These are phyloP conservation scores for Axis porcinus DNA, from an alignment of 2,113 vertebrate genomes.

Conservation along the genomic window DNA sequence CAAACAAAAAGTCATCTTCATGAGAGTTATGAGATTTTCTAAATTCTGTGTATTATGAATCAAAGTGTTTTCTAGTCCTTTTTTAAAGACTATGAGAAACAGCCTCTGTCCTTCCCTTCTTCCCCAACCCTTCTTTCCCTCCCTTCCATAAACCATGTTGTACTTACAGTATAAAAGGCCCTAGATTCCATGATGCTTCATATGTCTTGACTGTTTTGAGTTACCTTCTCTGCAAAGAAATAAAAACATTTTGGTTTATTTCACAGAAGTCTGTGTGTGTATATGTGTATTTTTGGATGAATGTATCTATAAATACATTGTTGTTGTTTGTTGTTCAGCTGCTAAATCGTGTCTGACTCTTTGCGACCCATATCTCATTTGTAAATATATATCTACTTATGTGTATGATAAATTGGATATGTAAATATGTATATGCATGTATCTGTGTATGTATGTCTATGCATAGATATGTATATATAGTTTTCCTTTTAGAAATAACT, in stretches of 20 bases:
- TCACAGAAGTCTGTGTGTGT: neutral
- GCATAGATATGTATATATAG: neutral
- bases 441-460: neutral
- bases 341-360: neutral
- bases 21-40: neutral
- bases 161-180: neutral
- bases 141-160: neutral
- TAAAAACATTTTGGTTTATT: neutral
- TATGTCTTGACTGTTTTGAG: neutral
- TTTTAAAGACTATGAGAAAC: neutral
- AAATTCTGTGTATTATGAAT: neutral
- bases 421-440: neutral
- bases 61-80: neutral
- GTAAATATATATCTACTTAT: neutral
- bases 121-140: fast-evolving
- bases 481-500: neutral
- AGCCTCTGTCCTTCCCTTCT: neutral
- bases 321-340: neutral
- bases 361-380: neutral
- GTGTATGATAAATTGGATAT: neutral
- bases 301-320: neutral
- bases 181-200: neutral
- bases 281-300: neutral
- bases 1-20: neutral
- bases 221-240: neutral